Evolutionary conservation across 2,797 vertebrate genomes (phyloP).

Genomic region (Oophaga sylvatica): DNA sequence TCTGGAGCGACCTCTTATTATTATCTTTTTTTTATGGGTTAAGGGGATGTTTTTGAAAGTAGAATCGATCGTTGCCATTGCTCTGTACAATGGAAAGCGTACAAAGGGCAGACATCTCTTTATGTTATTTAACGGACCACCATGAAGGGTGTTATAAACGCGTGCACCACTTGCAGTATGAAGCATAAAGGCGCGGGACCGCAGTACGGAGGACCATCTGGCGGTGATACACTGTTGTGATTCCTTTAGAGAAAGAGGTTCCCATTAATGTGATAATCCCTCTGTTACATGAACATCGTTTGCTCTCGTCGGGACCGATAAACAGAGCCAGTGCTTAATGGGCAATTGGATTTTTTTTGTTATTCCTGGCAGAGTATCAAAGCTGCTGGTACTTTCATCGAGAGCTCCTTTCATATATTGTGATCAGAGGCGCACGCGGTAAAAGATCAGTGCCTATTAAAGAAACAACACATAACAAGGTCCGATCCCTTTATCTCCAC

Average conservation of each 20-base stretch:
- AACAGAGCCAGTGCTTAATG: neutral
- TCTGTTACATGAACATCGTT: neutral
- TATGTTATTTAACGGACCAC: neutral
- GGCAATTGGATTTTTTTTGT: conserved; percentile 2
- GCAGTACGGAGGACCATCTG: neutral
- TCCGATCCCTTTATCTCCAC: neutral
- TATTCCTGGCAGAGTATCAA: neutral
- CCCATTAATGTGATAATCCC: neutral
- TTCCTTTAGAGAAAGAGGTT: neutral
- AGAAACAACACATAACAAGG: neutral
- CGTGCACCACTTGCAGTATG: neutral
- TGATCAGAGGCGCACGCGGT: neutral
- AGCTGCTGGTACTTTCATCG: neutral
- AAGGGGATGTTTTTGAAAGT: neutral
- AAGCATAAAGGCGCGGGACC: neutral
- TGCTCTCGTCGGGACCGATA: neutral
- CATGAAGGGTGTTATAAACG: neutral
- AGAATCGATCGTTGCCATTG: neutral
- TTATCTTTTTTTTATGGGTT: neutral
- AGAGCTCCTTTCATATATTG: conserved; percentile 8
- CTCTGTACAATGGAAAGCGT: neutral
- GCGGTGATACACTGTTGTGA: neutral
- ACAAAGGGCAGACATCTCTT: neutral
- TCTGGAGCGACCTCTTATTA: neutral
- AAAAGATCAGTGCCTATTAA: conserved; percentile 16